Percentiles rank a stretch among this genome's conserved stretches.
Evolutionary conservation across 1,140 invertebrate genomes (phyloP).

Genomic region (Drosophila fuyamai): DNA sequence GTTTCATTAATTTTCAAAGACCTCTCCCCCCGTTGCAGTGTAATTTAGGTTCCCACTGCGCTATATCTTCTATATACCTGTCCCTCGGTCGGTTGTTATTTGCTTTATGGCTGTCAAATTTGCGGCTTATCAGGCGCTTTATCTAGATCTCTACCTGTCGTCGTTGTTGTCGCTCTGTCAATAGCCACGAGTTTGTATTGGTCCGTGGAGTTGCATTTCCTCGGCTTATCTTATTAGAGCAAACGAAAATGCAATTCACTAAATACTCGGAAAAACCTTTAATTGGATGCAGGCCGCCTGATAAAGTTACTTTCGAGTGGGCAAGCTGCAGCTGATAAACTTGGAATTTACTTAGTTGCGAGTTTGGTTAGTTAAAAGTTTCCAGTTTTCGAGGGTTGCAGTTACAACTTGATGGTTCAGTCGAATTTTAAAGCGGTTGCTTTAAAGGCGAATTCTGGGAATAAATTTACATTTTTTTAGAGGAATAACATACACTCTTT

Average conservation of each 20-base stretch:
- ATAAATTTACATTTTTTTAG: neutral
- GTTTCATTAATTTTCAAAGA: slow-evolving; percentile 61
- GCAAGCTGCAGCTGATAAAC: slow-evolving; percentile 50
- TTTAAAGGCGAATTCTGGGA: neutral
- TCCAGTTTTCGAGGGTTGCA: slow-evolving; percentile 12
- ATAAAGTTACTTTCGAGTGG: slow-evolving; percentile 52
- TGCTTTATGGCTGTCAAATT: slow-evolving; percentile 79
- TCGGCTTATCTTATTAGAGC: slow-evolving; percentile 62
- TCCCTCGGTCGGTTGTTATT: slow-evolving; percentile 27
- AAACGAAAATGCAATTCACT: slow-evolving; percentile 48
- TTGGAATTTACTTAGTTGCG: slow-evolving; percentile 36
- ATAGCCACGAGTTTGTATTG: slow-evolving; percentile 49
- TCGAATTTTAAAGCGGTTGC: neutral
- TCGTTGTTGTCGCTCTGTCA: slow-evolving; percentile 51
- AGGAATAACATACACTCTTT: neutral
- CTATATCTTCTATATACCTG: slow-evolving; percentile 46
- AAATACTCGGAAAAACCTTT: slow-evolving; percentile 46
- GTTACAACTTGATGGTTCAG: neutral
- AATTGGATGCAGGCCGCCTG: slow-evolving; percentile 55
- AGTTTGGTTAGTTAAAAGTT: slow-evolving; percentile 25
- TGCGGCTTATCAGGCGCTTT: slow-evolving; percentile 64
- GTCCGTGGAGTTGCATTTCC: slow-evolving; percentile 24
- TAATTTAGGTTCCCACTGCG: slow-evolving; percentile 47
- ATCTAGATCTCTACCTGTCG: slow-evolving; percentile 51
- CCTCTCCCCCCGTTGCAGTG: slow-evolving; percentile 2